Percentiles rank a stretch among this genome's conserved stretches.
These are phyloP conservation scores for Eumaeus atala DNA, from an alignment of 1,140 invertebrate genomes.

Conservation along the genomic window DNA sequence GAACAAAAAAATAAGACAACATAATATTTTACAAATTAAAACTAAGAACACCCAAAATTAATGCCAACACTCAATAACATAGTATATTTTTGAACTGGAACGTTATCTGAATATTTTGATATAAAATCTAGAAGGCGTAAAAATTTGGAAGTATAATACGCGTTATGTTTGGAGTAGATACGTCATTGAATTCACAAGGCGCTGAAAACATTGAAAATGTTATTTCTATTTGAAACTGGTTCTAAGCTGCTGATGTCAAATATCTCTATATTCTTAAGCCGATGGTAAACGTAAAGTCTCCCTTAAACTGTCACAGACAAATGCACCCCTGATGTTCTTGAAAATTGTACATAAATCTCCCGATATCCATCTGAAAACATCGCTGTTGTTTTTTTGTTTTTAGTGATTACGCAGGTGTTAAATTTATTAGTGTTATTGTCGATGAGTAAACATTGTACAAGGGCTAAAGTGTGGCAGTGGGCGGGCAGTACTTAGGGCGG, in stretches of 20 bases:
- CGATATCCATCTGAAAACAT: too few species aligned
- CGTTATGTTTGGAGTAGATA: background rate
- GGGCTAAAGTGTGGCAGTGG: conserved; percentile 1
- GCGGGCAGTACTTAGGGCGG: conserved; percentile 11
- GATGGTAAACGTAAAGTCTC: background rate
- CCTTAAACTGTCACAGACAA: background rate
- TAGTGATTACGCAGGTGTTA: too few species aligned
- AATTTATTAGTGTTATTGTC: too few species aligned
- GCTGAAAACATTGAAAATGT: background rate
- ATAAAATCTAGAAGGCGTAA: background rate
- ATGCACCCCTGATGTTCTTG: background rate
- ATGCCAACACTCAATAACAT: too few species aligned
- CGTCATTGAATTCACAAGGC: background rate
- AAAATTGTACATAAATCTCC: background rate
- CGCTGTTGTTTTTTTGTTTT: too few species aligned
- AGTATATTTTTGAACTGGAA: too few species aligned
- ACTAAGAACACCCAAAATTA: too few species aligned
- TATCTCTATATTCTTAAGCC: background rate
- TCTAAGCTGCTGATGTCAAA: background rate
- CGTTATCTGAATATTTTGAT: too few species aligned
- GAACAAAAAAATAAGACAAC: too few species aligned
- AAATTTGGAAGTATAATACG: background rate
- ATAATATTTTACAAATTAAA: too few species aligned
- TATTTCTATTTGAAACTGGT: background rate
- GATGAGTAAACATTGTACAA: background rate